These are phyloP conservation scores for Cynoglossus semilaevis DNA, from an alignment of 2,113 vertebrate genomes.

Conservation along the genomic window DNA sequence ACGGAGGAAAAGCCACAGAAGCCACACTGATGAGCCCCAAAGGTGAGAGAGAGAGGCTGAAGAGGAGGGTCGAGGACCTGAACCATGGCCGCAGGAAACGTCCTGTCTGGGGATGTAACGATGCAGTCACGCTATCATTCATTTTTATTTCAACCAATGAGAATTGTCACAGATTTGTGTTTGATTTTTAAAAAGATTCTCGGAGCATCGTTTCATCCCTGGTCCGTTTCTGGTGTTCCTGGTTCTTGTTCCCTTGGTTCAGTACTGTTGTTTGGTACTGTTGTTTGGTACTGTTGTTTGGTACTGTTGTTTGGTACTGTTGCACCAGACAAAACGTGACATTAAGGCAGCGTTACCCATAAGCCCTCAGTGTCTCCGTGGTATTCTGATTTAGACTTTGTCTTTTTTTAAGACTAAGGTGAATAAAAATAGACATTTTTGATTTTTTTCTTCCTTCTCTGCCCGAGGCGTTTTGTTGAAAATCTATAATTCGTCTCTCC, in stretches of 20 bases:
- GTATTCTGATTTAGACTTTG: constrained; percentile 1
- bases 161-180: too few relatives aligned
- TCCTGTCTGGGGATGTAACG: too few relatives aligned
- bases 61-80: too few relatives aligned
- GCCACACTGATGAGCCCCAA: constrained; percentile 97
- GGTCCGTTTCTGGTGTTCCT: background rate
- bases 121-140: too few relatives aligned
- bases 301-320: background rate
- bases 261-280: background rate
- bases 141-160: too few relatives aligned
- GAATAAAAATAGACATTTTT: constrained; percentile 2
- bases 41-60: constrained; percentile 76
- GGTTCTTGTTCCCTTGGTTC: background rate
- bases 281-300: background rate
- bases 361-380: background rate
- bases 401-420: constrained; percentile 6
- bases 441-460: constrained; percentile 4
- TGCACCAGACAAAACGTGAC: too few relatives aligned
- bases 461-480: background rate
- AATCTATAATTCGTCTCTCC: constrained; percentile 14
- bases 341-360: background rate
- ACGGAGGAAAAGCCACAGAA: constrained; percentile 95
- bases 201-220: background rate
- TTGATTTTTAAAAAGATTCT: too few relatives aligned
- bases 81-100: background rate